A percentile compares a stretch with the other conserved stretches of the same genome.
Conservation (phyloP, 2,888 invertebrate genomes). For the Salpingus planirostris region DNA sequence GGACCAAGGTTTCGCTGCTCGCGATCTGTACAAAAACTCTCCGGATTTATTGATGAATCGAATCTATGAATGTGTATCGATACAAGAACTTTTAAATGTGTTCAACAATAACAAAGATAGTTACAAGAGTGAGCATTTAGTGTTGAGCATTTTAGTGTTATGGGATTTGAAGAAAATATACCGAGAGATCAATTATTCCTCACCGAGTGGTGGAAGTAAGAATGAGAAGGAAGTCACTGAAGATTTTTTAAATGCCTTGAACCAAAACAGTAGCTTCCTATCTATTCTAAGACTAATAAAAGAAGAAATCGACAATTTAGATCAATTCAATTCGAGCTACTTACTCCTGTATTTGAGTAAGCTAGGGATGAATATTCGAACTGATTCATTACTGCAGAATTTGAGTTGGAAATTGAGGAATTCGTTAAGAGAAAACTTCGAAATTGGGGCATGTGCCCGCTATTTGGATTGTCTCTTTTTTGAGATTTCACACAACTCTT, state of each 20-base stretch:
- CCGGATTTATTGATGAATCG: constrained; percentile 27
- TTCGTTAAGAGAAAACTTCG: constrained; percentile 25
- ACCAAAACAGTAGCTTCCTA: constrained; percentile 29
- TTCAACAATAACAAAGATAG: constrained; percentile 24
- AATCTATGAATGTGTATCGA: constrained; percentile 32
- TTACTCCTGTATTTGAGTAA: constrained; percentile 43
- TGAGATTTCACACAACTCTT: constrained; percentile 37
- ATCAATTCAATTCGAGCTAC: constrained; percentile 40
- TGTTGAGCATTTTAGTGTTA: constrained; percentile 35
- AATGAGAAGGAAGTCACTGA: constrained; percentile 7
- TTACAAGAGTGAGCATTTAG: constrained; percentile 18
- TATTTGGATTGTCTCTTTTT: constrained; percentile 39
- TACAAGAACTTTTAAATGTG: constrained; percentile 36
- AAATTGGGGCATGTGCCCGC: constrained; percentile 28
- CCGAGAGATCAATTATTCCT: constrained; percentile 27
- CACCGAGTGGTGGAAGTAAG: too few species aligned
- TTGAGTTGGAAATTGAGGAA: constrained; percentile 33
- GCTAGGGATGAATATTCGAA: constrained; percentile 37
- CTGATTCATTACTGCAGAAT: constrained; percentile 32
- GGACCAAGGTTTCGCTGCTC: constrained; percentile 7
- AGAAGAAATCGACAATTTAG: constrained; percentile 30
- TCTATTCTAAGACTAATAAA: constrained; percentile 29
- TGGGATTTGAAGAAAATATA: constrained; percentile 37
- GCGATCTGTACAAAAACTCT: constrained; percentile 22
- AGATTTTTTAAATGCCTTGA: constrained; percentile 30